Evolutionary conservation across 2,797 vertebrate genomes (phyloP), one percentile per base, ranked within the genome.

Genomic region (Falco columbarius): DNA sequence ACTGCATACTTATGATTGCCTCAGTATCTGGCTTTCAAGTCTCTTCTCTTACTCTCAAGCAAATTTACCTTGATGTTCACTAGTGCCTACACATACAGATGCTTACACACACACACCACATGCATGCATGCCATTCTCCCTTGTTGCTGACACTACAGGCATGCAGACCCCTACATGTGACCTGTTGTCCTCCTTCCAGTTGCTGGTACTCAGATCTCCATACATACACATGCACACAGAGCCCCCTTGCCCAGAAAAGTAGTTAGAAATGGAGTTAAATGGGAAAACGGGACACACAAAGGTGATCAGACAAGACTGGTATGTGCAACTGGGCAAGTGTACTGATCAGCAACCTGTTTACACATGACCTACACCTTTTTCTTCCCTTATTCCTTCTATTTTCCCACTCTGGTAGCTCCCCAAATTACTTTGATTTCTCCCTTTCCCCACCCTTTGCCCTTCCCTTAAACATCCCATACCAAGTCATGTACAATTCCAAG

Each of bases 81-180:
- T 49, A 10, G 21, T 36, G 29, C 46, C 54, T 52, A 20, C 34
- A 36, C 19, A 30, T 22, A 23, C 36, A 49, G 54, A 61, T 17
- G 7, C 22, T 49, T 36, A 30, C 29, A 80, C 13, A 0, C 34
- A 52, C 9, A 11, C 38, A 5, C 6, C 44, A 7, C 9, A 12
- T 23, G 20, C 9, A 54, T 19, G 14, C 19, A 40, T 15, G 7
- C 32, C 0, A 0, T 73, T 54, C 27, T 73, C 4, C 8, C 16
- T 14, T 0, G 0, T 8, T 56, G n/a, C 9, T 56, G 63, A 23
- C 9, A 51, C 19, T 10, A n/a, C 22, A 46, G 51, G 20, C 30
- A 18, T 24, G 7, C 0, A 1, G 9, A 10, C 5, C 1, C 7
- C 5, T 1, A 19, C 6, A 5, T 6, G 7, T 0, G 0, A 46